Conservation (phyloP, 2,888 invertebrate species). For the Ichneumoninae sp. region DNA sequence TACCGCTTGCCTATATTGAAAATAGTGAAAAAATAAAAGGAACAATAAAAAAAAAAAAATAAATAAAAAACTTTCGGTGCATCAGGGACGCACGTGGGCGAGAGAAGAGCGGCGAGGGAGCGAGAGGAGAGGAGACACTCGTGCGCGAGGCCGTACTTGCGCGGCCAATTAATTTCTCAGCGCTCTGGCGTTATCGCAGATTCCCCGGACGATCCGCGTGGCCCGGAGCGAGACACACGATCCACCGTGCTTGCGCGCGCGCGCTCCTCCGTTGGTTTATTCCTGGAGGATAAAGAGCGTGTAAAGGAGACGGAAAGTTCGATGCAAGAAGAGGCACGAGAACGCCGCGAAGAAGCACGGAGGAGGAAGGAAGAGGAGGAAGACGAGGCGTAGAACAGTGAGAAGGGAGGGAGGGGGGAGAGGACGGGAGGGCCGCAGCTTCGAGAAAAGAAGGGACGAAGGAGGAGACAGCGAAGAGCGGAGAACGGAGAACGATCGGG, state of each 20-base stretch:
- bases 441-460: slow-evolving; percentile 55
- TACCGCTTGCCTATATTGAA: background rate
- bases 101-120: slow-evolving; percentile 57
- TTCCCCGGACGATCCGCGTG: slow-evolving; percentile 73
- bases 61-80: slow-evolving; percentile 39
- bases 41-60: background rate
- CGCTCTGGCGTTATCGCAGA: slow-evolving; percentile 77
- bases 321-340: slow-evolving; percentile 48
- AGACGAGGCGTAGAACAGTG: slow-evolving; percentile 50
- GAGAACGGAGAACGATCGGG: slow-evolving; percentile 70
- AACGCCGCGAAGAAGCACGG: slow-evolving; percentile 48
- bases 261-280: slow-evolving; percentile 74
- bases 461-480: slow-evolving; percentile 58
- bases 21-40: background rate
- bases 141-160: slow-evolving; percentile 63
- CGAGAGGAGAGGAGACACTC: slow-evolving; percentile 40
- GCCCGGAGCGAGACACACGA: slow-evolving; percentile 72
- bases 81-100: slow-evolving; percentile 57
- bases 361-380: slow-evolving; percentile 47
- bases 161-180: slow-evolving; percentile 80
- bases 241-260: slow-evolving; percentile 42
- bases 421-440: background rate
- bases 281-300: slow-evolving; percentile 72
- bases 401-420: slow-evolving; percentile 36
- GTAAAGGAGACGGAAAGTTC: slow-evolving; percentile 24